phyloP scores from a whole-genome alignment of 2,888 invertebrate species.

The Oscheius sp. region DNA sequence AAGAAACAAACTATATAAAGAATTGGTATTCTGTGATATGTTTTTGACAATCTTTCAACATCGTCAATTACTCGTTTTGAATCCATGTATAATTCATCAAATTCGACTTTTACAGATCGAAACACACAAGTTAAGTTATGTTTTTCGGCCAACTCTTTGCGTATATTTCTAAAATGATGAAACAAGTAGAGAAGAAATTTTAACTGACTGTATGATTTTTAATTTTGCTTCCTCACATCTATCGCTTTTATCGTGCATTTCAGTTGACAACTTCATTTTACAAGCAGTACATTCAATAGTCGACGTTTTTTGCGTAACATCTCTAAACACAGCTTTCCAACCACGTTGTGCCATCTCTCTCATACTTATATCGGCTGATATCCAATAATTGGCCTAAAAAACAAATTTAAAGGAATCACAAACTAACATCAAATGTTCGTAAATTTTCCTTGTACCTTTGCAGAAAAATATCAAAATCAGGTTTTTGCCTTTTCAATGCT shows the following conservation, averaged over 20 bases:
- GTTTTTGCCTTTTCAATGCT: not conserved
- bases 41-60: no score
- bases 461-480: not conserved
- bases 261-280: conserved; percentile 33
- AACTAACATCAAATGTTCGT: not conserved
- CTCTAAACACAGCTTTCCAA: conserved; percentile 39
- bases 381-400: conserved; percentile 5
- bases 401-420: not conserved
- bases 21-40: no score
- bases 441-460: not conserved
- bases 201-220: conserved; percentile 32
- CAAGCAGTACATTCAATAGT: conserved; percentile 39
- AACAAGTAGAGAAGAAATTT: not conserved
- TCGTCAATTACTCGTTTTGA: not conserved
- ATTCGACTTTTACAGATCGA: conserved; percentile 5
- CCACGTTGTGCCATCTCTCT: conserved; percentile 46
- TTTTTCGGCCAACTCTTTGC: not conserved
- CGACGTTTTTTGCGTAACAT: not conserved
- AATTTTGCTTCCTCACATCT: conserved; percentile 41
- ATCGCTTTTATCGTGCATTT: conserved; percentile 16
- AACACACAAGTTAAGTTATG: conserved; percentile 15
- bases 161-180: conserved; percentile 1
- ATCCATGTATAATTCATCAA: not conserved
- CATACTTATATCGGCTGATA: conserved; percentile 9
- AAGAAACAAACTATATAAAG: no score